A percentile compares a stretch with the other conserved stretches of the same genome.
These are phyloP conservation scores for Steinernema feltiae DNA, from an alignment of 1,140 invertebrate species.

Conservation along the genomic window DNA sequence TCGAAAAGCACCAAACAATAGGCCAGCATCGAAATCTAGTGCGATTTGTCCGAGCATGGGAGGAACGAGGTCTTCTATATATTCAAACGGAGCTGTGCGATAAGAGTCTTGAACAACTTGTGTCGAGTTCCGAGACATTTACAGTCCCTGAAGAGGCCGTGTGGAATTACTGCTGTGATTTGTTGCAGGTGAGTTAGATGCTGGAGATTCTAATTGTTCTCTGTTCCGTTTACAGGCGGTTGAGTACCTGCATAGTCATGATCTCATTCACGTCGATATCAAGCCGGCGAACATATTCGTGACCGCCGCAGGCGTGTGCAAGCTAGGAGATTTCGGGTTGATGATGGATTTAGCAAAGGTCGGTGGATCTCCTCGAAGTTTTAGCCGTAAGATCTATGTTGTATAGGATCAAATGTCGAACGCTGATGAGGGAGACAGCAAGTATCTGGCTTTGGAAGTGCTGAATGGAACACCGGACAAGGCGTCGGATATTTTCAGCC, in stretches of 20 bases:
- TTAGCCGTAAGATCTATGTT: conserved; percentile 10
- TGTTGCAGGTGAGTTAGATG: conserved; percentile 59
- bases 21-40: conserved; percentile 68
- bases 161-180: conserved; percentile 64
- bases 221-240: conserved; percentile 63
- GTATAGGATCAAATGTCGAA: conserved; percentile 61
- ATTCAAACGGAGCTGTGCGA: conserved; percentile 71
- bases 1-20: conserved; percentile 68
- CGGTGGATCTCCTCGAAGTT: conserved; percentile 33
- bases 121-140: conserved; percentile 57
- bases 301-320: conserved; percentile 65
- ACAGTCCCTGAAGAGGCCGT: conserved; percentile 61
- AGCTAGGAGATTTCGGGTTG: conserved; percentile 71
- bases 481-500: conserved; percentile 62
- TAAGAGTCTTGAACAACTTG: conserved; percentile 58
- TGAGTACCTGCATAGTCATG: conserved; percentile 67
- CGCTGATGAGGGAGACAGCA: conserved; percentile 70
- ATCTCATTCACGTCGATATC: conserved; percentile 71
- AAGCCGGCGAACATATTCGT: conserved; percentile 73
- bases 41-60: conserved; percentile 69
- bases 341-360: conserved; percentile 67
- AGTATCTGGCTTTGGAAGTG: conserved; percentile 71
- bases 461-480: conserved; percentile 66
- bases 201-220: conserved; percentile 14
- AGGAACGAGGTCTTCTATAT: conserved; percentile 68